Evolutionary conservation across 1,140 invertebrate genomes (phyloP).

Genomic region (Sminthurinus signatus): DNA sequence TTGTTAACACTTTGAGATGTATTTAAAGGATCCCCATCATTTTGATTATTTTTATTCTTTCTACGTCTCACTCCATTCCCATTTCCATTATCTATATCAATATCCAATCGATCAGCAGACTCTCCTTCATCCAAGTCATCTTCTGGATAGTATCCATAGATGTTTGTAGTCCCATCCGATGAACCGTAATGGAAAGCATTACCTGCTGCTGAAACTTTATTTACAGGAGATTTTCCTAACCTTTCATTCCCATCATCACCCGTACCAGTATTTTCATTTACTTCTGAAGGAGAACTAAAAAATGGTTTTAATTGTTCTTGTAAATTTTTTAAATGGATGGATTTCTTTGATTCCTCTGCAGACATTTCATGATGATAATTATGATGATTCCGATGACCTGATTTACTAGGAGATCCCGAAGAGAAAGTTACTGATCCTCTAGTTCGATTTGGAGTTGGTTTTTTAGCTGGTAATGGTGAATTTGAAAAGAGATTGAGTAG

Average conservation of each 20-base stretch:
- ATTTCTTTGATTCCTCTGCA: slow-evolving; percentile 6
- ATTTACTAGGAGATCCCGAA: not conserved
- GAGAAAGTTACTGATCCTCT: too few species aligned
- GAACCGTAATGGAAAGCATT: slow-evolving; percentile 16
- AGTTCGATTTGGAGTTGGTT: not conserved
- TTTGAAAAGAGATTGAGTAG: slow-evolving; percentile 27
- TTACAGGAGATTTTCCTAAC: not conserved
- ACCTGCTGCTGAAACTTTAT: not conserved
- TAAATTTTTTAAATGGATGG: slow-evolving; percentile 17
- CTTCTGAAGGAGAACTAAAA: slow-evolving; percentile 4
- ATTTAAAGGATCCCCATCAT: not conserved
- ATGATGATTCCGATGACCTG: slow-evolving; percentile 5
- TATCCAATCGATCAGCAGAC: slow-evolving; percentile 14
- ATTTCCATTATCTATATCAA: slow-evolving; percentile 10
- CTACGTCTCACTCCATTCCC: not conserved
- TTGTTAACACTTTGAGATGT: slow-evolving; percentile 29
- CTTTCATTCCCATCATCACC: not conserved
- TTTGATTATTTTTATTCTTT: not conserved
- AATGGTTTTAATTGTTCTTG: slow-evolving; percentile 13
- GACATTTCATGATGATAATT: not conserved
- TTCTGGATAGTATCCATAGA: slow-evolving; percentile 35
- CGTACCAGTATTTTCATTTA: not conserved
- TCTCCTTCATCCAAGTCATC: slow-evolving; percentile 19
- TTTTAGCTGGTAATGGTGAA: slow-evolving; percentile 11
- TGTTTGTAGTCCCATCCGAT: slow-evolving; percentile 15